These are phyloP conservation scores for Stichopus horrens DNA, from an alignment of 53 echinoderm and acorn worm species.

Conservation along the genomic window DNA sequence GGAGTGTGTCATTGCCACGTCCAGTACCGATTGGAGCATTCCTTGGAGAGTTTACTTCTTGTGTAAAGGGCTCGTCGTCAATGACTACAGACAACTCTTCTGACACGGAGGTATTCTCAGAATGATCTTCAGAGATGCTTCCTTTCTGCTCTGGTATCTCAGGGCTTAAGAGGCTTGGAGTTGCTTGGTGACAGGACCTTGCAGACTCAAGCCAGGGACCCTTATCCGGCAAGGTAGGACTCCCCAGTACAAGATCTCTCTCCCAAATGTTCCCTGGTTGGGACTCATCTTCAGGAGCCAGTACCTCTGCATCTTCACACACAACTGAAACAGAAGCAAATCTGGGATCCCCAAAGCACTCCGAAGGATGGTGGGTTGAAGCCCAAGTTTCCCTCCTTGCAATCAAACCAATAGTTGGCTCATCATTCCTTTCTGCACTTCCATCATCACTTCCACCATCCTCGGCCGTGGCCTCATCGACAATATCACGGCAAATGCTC, in stretches of 20 bases:
- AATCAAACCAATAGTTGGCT: not conserved
- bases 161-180: constrained; percentile 43
- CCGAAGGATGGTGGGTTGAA: constrained; percentile 8
- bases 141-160: constrained; percentile 28
- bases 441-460: constrained; percentile 52
- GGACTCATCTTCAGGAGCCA: constrained; percentile 48
- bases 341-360: constrained; percentile 48
- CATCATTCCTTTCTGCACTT: constrained; percentile 6
- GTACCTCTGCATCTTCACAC: constrained; percentile 40
- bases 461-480: constrained; percentile 70
- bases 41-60: constrained; percentile 58
- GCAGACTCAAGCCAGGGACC: constrained; percentile 53
- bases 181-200: constrained; percentile 54
- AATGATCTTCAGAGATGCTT: constrained; percentile 50
- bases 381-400: not conserved
- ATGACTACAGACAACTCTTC: constrained; percentile 63
- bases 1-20: constrained; percentile 70
- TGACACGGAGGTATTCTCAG: constrained; percentile 58
- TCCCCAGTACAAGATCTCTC: constrained; percentile 78
- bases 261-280: constrained; percentile 66
- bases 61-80: constrained; percentile 53
- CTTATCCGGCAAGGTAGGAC: constrained; percentile 54
- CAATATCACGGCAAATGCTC: constrained; percentile 84
- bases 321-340: constrained; percentile 40
- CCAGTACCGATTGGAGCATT: constrained; percentile 73